Conservation (phyloP, 2,888 invertebrate species). For the Lepetodrilus schrolli region DNA sequence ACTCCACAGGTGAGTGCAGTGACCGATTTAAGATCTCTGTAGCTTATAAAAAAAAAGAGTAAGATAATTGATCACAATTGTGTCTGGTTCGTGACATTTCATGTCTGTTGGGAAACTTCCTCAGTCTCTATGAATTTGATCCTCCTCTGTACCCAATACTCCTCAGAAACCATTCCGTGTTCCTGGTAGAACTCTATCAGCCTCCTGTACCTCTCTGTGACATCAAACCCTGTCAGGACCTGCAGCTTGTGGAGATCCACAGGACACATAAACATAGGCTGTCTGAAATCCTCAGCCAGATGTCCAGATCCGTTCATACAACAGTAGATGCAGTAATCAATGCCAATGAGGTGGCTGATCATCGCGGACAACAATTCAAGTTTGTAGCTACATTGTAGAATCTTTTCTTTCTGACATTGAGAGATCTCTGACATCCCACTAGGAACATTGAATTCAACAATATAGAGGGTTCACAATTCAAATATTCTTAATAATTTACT, state of each 20-base stretch:
- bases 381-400: conserved; percentile 69
- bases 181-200: conserved; percentile 58
- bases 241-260: conserved; percentile 70
- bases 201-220: conserved; percentile 56
- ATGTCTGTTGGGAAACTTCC: no score
- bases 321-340: conserved; percentile 72
- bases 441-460: no score
- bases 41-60: no score
- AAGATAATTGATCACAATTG: no score
- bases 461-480: no score
- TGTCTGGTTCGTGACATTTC: no score
- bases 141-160: conserved; percentile 52
- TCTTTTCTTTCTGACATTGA: no score
- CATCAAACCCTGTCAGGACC: conserved; percentile 62
- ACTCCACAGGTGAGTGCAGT: no score
- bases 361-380: no score
- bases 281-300: conserved; percentile 69
- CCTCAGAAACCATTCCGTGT: conserved; percentile 55
- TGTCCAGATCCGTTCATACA: conserved; percentile 74
- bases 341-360: conserved; percentile 68
- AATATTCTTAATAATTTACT: no score
- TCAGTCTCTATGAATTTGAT: neutral
- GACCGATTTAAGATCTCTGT: no score
- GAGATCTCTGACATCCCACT: no score
- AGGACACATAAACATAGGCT: conserved; percentile 72